A percentile compares a stretch with the other conserved stretches of the same genome.
phyloP scores from a whole-genome alignment of 2,888 invertebrate species.

The Cephus pulcher region DNA sequence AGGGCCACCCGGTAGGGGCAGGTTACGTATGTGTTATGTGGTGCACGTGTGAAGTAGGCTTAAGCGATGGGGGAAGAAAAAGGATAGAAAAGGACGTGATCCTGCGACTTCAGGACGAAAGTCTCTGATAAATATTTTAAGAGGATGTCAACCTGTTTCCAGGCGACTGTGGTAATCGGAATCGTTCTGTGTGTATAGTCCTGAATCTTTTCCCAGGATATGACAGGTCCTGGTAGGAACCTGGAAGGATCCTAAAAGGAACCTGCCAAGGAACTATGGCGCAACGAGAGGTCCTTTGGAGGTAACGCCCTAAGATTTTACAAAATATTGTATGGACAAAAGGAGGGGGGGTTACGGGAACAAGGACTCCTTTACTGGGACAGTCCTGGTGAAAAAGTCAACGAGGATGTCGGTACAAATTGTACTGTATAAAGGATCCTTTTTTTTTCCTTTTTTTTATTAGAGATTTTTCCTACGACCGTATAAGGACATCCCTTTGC shows the following conservation, averaged over 20 bases:
- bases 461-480: not conserved
- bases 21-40: not conserved
- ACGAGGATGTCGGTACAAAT: not conserved
- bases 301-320: not conserved
- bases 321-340: not conserved
- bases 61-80: not conserved
- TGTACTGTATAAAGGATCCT: not conserved
- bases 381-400: not conserved
- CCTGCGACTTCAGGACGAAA: slow-evolving; percentile 15
- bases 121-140: slow-evolving; percentile 40
- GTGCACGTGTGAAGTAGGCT: not conserved
- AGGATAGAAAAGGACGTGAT: not conserved
- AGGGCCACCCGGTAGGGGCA: not conserved
- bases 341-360: not conserved
- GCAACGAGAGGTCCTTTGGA: not conserved
- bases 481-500: not conserved
- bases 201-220: slow-evolving; percentile 35
- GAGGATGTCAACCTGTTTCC: slow-evolving; percentile 47
- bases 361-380: not conserved
- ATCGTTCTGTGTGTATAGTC: slow-evolving; percentile 7
- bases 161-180: slow-evolving; percentile 33
- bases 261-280: not conserved
- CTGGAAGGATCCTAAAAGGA: not conserved
- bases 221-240: not conserved
- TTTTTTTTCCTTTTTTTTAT: not conserved